Evolutionary conservation across 2,797 vertebrate genomes (phyloP), one percentile per base, ranked within the genome.

Genomic region (Streptopelia turtur): DNA sequence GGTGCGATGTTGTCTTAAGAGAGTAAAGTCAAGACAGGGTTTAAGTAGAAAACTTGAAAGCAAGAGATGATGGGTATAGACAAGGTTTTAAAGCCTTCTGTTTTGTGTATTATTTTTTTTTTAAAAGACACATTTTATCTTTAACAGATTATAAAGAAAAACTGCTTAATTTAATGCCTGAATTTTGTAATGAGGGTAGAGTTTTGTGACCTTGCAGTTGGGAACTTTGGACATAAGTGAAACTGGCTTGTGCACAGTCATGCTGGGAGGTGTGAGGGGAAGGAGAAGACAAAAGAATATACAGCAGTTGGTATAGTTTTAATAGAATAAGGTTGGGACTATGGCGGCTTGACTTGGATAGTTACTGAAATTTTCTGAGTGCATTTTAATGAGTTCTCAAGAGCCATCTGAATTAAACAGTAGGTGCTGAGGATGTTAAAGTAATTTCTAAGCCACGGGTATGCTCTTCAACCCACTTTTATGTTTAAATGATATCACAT

Each of bases 301-400:
- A 4, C 0, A 0, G 21, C 9, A 39, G 6, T 13, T 59, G n/a
- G 16, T 60, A 12, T 9, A 55, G 45, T 39, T 76, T 68, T 28
- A 60, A 24, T 33, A 35, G 35, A 78, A 45, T 39, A 35, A 66
- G 27, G 31, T n/a, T 72, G 37, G 23, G 16, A 35, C 50, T 79
- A 2, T 39, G n/a, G 13, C 57, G 27, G 28, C 47, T 21, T 45
- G 57, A n/a, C 10, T 13, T 81, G 56, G n/a, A 22, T 18, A 24
- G 24, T 43, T 16, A 20, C 1, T 43, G 35, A 76, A 24, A 52
- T 47, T 66, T 87, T 83, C 35, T 1, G 9, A 50, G 28, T 52
- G 21, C 0, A 0, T 50, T 88, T 14, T 60, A 41, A 43, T 53
- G n/a, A 45, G 5, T 41, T 86, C 11, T 59, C 52, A 50, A 43